Base-by-base conservation (phyloP, 2,888 invertebrate species). In the Epinotia demarniana region DNA sequence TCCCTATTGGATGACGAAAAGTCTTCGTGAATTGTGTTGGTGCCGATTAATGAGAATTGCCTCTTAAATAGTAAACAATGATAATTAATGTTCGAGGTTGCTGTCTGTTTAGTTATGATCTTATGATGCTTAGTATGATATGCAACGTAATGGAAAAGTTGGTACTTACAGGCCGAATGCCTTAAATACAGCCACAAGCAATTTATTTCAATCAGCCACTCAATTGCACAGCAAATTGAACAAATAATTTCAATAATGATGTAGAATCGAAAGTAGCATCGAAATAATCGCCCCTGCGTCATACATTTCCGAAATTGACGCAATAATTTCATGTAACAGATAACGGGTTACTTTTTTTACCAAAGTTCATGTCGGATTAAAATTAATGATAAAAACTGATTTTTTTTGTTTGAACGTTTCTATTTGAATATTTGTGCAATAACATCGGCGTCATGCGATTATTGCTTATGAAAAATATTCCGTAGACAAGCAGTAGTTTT, bases 401-500 rank as follows among this genome's bases (percentile, higher is more conserved):
- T n/a, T 53, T n/a, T 53, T 53, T 5, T 4, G n/a, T 53, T 53
- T 53, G 53, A 2, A n/a, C 2, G n/a, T 16, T 16, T 60, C 8
- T n/a, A 8, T 13, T 19, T 12, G 13, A 60, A 60, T 18, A 19
- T 19, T 57, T 12, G 58, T 27, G 23, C 57, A 19, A 9, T 18
- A 2, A 57, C 19, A 27, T 58, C 23, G 57, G 11, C 13, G 23
- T 43, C 8, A 19, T 18, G 18, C 13, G 33, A 67, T 55, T 18
- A 55, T n/a, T 66, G 18, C 33, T 55, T 18, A 18, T 39, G 55
- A 19, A 57, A 68, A 57, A 57, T 68, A 23, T 66, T 53, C 23
- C 80, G 87, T 82, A 83, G 0, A 33, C 77, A 75, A 57, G 74
- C 75, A n/a, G n/a, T 13, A 60, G 70, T 76, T 82, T 89, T 81